Evolutionary conservation across 2,113 vertebrate species (phyloP).

Genomic region (Aegypius monachus): DNA sequence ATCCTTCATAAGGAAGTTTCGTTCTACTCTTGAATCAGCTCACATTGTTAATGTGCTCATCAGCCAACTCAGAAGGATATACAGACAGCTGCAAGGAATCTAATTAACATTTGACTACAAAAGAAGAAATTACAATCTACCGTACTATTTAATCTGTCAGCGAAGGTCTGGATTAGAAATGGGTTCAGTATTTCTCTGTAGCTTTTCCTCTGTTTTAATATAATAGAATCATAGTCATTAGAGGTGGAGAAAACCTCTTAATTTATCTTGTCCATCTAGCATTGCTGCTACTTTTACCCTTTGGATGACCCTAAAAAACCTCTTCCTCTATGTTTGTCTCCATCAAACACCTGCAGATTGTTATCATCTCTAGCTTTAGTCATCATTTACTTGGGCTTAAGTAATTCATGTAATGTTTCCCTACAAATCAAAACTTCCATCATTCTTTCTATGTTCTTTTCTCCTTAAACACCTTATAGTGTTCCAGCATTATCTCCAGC

Average conservation of each 20-base stretch:
- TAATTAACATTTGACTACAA: conserved; percentile 55
- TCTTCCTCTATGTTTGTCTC: not conserved
- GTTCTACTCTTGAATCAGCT: conserved; percentile 18
- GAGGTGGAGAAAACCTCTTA: not conserved
- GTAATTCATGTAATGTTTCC: not conserved
- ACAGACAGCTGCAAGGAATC: conserved; percentile 39
- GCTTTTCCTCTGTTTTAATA: not conserved
- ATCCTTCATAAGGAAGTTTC: conserved; percentile 10
- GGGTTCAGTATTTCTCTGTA: not conserved
- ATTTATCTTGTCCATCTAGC: not conserved
- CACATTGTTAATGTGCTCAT: conserved; percentile 24
- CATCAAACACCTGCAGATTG: not conserved
- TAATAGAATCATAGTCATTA: not conserved
- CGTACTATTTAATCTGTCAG: conserved; percentile 17
- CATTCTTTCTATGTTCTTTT: not conserved
- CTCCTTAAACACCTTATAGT: not conserved
- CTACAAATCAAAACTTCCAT: not conserved
- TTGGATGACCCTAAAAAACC: conserved; percentile 1
- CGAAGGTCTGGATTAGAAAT: conserved; percentile 10
- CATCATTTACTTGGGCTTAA: not conserved
- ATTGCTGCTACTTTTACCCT: not conserved
- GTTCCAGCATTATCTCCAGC: not conserved
- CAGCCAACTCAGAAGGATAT: conserved; percentile 10
- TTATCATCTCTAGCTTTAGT: not conserved
- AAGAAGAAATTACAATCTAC: conserved; percentile 39